Base-by-base conservation (phyloP, 2,888 invertebrate species). In the Phalangium opilio region DNA sequence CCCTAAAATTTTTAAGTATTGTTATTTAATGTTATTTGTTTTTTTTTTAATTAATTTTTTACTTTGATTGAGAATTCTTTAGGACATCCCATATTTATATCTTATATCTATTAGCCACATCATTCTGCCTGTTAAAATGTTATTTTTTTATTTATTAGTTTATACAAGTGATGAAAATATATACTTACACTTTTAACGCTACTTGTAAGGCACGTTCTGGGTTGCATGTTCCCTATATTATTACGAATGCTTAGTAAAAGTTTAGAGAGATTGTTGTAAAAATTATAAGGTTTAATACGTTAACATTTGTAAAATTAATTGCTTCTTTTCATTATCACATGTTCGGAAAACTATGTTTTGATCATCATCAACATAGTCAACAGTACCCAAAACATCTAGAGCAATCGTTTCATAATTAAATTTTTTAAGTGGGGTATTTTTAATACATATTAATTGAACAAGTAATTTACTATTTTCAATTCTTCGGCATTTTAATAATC, bases 81-180 rank as follows among this genome's bases (percentile, higher is more conserved):
- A 0, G 98, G 98, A 61, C 98, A 99, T 3, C 98, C 98, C 98
- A 98, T 99, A 64, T 99, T 99, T 17, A 99, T 79, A 64, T 98
- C 98, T n/a, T n/a, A n/a, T n/a, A n/a, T 57, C 99, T 79, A 1
- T 79, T 98, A 36, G 93, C 81, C 4, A 98, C 81, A 73, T 96
- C 93, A 55, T 80, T 73, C 69, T 93, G 83, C 43, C 89, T 86
- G 70, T 64, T 75, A 54, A n/a, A n/a, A n/a, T n/a, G n/a, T n/a
- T n/a, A n/a, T 36, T 39, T 4, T 34, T 2, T 11, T 39, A 18
- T 17, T 40, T 36, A 47, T 15, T 45, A 43, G 43, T 41, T 45
- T 33, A 17, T 11, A 39, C 43, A 21, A 34, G 11, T 12, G 45
- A 43, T 45, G 41, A 20, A 41, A 32, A 3, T 15, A 53, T 41